Evolutionary conservation across 2,888 invertebrate genomes (phyloP).

Genomic region (Copidosoma aretas): DNA sequence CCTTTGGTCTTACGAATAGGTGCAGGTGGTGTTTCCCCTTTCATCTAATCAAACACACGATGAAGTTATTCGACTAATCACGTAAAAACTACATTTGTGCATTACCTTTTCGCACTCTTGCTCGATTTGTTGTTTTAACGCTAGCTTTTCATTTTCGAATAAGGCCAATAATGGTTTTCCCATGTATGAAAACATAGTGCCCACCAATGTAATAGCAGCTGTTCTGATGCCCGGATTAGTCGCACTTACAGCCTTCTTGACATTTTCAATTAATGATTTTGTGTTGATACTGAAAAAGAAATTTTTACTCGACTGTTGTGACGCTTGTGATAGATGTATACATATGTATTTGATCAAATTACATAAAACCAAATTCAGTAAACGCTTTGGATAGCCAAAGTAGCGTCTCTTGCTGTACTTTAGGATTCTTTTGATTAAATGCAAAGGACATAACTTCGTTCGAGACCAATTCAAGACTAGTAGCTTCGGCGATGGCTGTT

Average conservation of each 20-base stretch:
- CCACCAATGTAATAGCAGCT: constrained; percentile 76
- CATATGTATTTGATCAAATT: too few relatives aligned
- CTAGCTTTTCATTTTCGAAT: constrained; percentile 87
- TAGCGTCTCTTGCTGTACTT: constrained; percentile 85
- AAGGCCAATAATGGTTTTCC: constrained; percentile 77
- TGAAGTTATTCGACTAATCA: constrained; percentile 3
- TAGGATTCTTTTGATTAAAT: constrained; percentile 87
- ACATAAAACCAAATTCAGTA: constrained; percentile 87
- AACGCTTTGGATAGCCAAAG: constrained; percentile 81
- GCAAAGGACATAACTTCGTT: constrained; percentile 76
- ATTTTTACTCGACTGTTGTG: too few relatives aligned
- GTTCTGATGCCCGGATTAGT: constrained; percentile 86
- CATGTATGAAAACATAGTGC: constrained; percentile 82
- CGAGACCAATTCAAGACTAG: constrained; percentile 77
- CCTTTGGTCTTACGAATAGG: constrained; percentile 51
- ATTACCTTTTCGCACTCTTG: constrained; percentile 81
- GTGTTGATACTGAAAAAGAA: constrained; percentile 70
- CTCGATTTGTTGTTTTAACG: constrained; percentile 82
- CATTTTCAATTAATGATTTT: constrained; percentile 76
- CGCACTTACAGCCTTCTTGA: constrained; percentile 83
- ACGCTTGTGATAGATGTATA: too few relatives aligned
- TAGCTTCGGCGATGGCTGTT: constrained; percentile 78
- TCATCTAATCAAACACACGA: constrained; percentile 39
- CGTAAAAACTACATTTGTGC: background rate
- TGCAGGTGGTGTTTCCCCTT: constrained; percentile 50